Evolutionary conservation across 23 tunicate genomes (phyloP), one percentile per base, ranked within the genome.

Genomic region (Halocynthia aurantium): DNA sequence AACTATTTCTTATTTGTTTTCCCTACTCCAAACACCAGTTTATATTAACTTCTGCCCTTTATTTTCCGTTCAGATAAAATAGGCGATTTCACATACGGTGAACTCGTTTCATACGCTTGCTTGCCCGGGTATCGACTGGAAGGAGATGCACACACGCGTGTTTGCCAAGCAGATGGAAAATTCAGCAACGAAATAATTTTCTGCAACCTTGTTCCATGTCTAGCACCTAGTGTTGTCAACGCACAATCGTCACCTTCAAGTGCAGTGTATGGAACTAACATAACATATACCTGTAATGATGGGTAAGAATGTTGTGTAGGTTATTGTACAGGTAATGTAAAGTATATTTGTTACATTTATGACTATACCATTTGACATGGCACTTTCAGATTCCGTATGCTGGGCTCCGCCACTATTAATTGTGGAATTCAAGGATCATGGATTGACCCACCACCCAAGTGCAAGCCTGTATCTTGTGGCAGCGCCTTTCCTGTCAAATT

Each of bases 381-480:
- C 12, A 2, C 15, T 49, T 72, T 72, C 63, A 74, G 78, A 8
- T 15, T 54, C 4, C 60, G 56, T 12, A 52, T 54, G 17, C 9
- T 74, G 15, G 78, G 62, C 15, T 53, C 63, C 31, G 62, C 55
- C 11, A 2, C 5, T 53, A 20, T 74, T 1, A 54, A 6, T 0
- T 74, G 78, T 56, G 78, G 56, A 55, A 53, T 52, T 11, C 64
- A 17, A 10, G 78, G 78, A 74, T 19, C 55, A 52, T 89, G 96
- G 96, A 77, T 83, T 18, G 69, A 19, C 15, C 55, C 82, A 10
- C 61, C 82, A 12, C 96, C 96, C 11, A 22, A 7, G 13, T 89
- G 96, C 63, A 57, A 50, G 6, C 88, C 88, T 57, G 85, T 80
- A 7, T 49, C 75, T 52, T 89, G 96, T 83, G 96, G 96, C 79